Evolutionary conservation across 2,888 invertebrate species (phyloP), one percentile per base, ranked within the genome.

Genomic region (Epinotia nisella): DNA sequence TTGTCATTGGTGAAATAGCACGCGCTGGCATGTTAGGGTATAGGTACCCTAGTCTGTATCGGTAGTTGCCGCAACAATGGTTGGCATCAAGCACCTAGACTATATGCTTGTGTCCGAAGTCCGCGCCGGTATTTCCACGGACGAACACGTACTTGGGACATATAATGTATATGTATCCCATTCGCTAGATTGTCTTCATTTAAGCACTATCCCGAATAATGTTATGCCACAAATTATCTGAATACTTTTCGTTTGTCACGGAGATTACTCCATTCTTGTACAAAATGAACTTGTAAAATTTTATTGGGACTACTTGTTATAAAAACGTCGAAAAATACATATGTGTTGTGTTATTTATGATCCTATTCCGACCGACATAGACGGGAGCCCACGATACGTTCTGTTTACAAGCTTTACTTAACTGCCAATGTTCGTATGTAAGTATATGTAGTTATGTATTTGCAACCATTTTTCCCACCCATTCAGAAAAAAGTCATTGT

Each of bases 231-330:
- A 74, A 72, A 72, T 72, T 85, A 86, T 85, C 84, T 84, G 85
- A 86, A 85, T 80, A 83, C 83, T 85, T 88, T 88, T 87, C 82
- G 82, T 88, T 90, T 83, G 82, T 81, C 80, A 78, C 86, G 89
- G 90, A 85, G 85, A 78, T 82, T 84, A 88, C 85, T 90, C 90
- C 87, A 88, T 85, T 88, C 88, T 90, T 92, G 91, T 92, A 92
- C 90, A 92, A 91, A 92, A 85, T 83, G 85, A 90, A 91, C 89
- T 90, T 91, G 90, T 91, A 90, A 92, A 90, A 91, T 91, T 91
- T 91, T 91, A 92, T 91, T 91, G 90, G 89, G 90, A 92, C 88
- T 92, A 91, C 89, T 92, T 93, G 93, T 93, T 92, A 92, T 90
- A 91, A 92, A 92, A 92, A 92, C 80, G 78, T 86, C 74, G 78